Evolutionary conservation across 1,140 invertebrate species (phyloP).

Genomic region (Drosophila saltans): DNA sequence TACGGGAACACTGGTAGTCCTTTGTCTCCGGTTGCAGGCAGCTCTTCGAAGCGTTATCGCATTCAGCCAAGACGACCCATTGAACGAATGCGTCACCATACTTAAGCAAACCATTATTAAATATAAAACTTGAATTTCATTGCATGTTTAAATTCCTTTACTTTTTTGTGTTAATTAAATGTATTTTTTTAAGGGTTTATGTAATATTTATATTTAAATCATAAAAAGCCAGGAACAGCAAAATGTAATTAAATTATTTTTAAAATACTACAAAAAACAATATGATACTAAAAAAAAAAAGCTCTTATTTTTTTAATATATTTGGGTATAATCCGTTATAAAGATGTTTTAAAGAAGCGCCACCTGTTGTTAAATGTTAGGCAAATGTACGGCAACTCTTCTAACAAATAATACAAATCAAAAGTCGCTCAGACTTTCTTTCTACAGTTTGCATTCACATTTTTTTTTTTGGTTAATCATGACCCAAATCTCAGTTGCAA

Average conservation of each 20-base stretch:
- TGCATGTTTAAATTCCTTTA: conserved; percentile 16
- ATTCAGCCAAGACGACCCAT: conserved; percentile 72
- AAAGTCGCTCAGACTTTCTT: background rate
- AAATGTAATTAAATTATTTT: too few relatives aligned
- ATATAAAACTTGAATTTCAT: conserved; percentile 9
- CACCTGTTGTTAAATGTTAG: background rate
- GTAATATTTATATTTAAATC: background rate
- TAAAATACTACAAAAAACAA: too few relatives aligned
- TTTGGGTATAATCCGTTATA: background rate
- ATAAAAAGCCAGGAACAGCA: background rate
- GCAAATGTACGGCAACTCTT: background rate
- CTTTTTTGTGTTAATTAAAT: conserved; percentile 16
- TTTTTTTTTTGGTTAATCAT: background rate
- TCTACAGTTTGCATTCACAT: background rate
- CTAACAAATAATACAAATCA: background rate
- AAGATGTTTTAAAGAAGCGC: background rate
- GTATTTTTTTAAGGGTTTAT: conserved; percentile 7
- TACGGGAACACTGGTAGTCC: conserved; percentile 3
- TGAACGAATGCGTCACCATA: conserved; percentile 63
- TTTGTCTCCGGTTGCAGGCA: conserved; percentile 50
- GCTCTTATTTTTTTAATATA: too few relatives aligned
- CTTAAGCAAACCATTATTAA: conserved; percentile 23
- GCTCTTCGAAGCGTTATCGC: conserved; percentile 73
- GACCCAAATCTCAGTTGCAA: background rate
- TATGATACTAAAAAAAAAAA: too few relatives aligned